Conservation (phyloP, 2,113 vertebrate genomes). For the Picathartes gymnocephalus region DNA sequence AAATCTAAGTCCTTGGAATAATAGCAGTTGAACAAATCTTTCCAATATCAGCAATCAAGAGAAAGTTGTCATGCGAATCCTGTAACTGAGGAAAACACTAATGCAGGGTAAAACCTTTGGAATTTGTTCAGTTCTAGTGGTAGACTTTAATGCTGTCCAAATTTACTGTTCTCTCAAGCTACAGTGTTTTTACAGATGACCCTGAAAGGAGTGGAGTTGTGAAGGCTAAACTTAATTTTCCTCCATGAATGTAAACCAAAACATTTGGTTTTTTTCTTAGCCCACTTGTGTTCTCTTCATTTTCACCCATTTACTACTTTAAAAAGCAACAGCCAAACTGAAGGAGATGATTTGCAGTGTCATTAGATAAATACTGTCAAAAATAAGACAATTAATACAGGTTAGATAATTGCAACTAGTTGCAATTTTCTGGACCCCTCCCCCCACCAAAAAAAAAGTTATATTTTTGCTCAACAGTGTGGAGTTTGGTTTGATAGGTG, state of each 20-base stretch:
- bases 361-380: not conserved
- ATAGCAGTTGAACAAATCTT: not conserved
- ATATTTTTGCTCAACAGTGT: not conserved
- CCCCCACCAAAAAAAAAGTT: not conserved
- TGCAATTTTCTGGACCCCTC: not conserved
- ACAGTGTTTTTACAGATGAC: not conserved
- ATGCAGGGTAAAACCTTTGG: not conserved
- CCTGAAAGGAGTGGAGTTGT: not conserved
- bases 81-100: not conserved
- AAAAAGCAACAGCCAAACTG: not conserved
- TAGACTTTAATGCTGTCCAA: not conserved
- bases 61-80: not conserved
- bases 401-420: not conserved
- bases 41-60: not conserved
- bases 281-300: not conserved
- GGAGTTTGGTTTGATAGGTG: not conserved
- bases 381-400: not conserved
- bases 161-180: not conserved
- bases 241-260: not conserved
- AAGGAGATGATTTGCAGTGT: not conserved
- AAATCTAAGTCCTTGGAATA: not conserved
- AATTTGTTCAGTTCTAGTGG: not conserved
- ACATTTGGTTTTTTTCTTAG: accelerated
- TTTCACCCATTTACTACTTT: not conserved
- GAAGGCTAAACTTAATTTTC: not conserved